Percentiles rank a stretch among this genome's conserved stretches.
These are phyloP conservation scores for Osmerus mordax DNA, from an alignment of 2,113 vertebrate genomes.

Conservation along the genomic window DNA sequence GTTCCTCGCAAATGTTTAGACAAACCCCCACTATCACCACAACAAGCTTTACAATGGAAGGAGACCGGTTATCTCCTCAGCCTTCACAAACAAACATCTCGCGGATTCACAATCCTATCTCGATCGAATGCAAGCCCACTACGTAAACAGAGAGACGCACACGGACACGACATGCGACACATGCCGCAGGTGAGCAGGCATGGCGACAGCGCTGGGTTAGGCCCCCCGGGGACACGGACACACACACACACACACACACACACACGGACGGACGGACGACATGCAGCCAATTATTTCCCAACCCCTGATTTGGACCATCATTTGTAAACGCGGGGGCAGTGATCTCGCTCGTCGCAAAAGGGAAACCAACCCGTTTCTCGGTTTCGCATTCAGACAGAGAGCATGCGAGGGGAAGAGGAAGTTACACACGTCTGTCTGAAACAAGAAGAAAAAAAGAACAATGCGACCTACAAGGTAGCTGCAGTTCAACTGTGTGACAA, in stretches of 20 bases:
- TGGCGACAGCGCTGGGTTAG: too few relatives aligned
- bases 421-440: not conserved
- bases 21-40: not conserved
- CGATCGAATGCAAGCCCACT: constrained; percentile 2
- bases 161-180: not conserved
- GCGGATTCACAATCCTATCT: not conserved
- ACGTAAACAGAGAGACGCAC: not conserved
- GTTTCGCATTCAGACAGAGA: not conserved
- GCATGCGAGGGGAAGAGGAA: not conserved
- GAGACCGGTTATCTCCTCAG: not conserved
- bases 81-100: not conserved
- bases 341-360: too few relatives aligned
- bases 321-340: too few relatives aligned
- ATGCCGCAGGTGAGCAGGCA: not conserved
- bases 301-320: not conserved
- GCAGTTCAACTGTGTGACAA: too few relatives aligned
- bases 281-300: not conserved
- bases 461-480: too few relatives aligned
- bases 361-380: too few relatives aligned
- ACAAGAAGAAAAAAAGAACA: not conserved
- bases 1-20: not conserved
- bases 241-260: too few relatives aligned
- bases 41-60: not conserved
- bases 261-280: not conserved
- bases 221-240: too few relatives aligned